phyloP scores from a whole-genome alignment of 2,113 vertebrate species.

The Oncorhynchus gorbuscha region DNA sequence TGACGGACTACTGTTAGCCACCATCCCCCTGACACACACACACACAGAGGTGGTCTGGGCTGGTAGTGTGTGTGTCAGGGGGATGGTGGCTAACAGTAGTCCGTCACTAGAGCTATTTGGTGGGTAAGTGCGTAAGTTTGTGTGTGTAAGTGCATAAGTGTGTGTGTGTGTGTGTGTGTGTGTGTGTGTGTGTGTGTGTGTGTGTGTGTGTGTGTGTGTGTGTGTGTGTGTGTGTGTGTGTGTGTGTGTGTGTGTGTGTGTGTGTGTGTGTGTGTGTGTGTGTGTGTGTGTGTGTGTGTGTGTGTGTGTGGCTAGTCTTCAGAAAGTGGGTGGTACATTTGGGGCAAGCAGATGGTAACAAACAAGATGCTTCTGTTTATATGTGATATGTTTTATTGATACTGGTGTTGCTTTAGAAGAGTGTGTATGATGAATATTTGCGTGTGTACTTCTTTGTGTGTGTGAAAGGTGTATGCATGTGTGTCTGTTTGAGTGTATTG shows the following conservation, averaged over 20 bases:
- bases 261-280: not conserved
- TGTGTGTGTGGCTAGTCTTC: not conserved
- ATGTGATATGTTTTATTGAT: too few species aligned
- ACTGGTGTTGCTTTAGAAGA: too few species aligned
- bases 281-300: constrained; percentile 9
- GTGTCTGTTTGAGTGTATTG: not conserved
- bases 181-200: constrained; percentile 12
- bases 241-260: not conserved
- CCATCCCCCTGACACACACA: constrained; percentile 28
- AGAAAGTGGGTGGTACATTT: too few species aligned
- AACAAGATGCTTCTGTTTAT: too few species aligned
- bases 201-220: not conserved
- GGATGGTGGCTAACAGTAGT: too few species aligned
- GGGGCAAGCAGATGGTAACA: too few species aligned
- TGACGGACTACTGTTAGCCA: constrained; percentile 54
- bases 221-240: not conserved
- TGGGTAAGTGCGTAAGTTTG: not conserved
- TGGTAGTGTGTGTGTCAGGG: too few species aligned
- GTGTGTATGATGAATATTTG: too few species aligned
- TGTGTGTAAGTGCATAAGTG: constrained; percentile 5
- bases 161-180: not conserved
- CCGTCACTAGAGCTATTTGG: too few species aligned
- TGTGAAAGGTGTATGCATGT: not conserved
- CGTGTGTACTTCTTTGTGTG: too few species aligned
- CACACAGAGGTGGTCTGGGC: too few species aligned